Evolutionary conservation across 1,140 invertebrate species (phyloP).

Genomic region (Pemphigus obesinymphae): DNA sequence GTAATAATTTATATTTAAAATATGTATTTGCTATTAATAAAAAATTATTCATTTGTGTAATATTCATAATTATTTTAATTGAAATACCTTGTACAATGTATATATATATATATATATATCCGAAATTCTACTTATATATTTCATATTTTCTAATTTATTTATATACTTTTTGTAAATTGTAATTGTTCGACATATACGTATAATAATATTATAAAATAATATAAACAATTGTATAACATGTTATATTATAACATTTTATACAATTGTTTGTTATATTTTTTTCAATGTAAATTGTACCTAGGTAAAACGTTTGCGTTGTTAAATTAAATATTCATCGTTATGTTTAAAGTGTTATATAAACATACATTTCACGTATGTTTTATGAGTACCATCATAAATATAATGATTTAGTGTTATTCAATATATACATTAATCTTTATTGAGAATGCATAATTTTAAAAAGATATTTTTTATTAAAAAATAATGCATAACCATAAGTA

Average conservation of each 20-base stretch:
- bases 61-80: too few species aligned
- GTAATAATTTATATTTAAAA: too few species aligned
- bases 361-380: too few species aligned
- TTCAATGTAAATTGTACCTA: neutral
- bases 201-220: neutral
- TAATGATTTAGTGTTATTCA: neutral
- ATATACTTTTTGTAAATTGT: neutral
- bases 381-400: neutral
- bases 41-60: too few species aligned
- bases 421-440: neutral
- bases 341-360: too few species aligned
- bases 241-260: neutral
- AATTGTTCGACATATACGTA: neutral
- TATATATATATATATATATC: too few species aligned
- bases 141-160: neutral
- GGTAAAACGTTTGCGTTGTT: too few species aligned
- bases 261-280: neutral
- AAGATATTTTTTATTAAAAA: neutral
- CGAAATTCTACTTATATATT: too few species aligned
- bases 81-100: too few species aligned
- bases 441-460: neutral
- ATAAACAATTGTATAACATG: neutral
- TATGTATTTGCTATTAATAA: too few species aligned
- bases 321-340: too few species aligned
- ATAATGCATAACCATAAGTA: neutral